A percentile compares a stretch with the other conserved stretches of the same genome.
Conservation (phyloP, 2,797 vertebrate genomes). For the Betta splendens region DNA sequence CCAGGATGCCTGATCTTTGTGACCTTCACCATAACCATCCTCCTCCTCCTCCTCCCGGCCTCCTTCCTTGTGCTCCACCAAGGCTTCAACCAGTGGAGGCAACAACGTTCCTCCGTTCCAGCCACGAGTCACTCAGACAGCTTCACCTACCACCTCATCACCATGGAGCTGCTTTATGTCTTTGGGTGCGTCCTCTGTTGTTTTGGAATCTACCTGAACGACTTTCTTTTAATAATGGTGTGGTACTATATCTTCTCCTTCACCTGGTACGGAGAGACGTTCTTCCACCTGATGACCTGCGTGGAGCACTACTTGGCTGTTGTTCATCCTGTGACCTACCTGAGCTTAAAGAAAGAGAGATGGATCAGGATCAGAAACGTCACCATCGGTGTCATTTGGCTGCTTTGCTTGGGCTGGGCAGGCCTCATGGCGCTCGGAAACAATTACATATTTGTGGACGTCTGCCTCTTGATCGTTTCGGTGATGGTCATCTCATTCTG, state of each 20-base stretch:
- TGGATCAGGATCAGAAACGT: neutral
- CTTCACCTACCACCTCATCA: no score
- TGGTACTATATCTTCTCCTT: no score
- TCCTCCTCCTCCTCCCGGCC: neutral
- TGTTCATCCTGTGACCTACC: slow-evolving; percentile 13
- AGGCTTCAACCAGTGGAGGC: no score
- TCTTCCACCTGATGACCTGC: slow-evolving; percentile 18
- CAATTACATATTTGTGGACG: no score
- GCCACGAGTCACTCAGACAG: neutral
- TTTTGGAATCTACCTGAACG: no score
- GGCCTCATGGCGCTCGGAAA: fast-evolving
- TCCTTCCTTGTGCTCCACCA: no score
- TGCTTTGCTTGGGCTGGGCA: neutral
- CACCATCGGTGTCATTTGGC: neutral
- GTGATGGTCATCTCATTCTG: slow-evolving; percentile 3
- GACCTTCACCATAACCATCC: neutral
- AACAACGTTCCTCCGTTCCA: no score
- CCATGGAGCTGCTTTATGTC: no score
- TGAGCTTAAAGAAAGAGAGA: slow-evolving; percentile 2
- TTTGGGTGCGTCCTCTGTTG: neutral
- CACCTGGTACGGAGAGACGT: no score
- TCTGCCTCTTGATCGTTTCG: fast-evolving
- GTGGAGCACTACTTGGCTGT: slow-evolving; percentile 29
- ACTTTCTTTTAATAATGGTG: no score
- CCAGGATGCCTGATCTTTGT: no score